Conservation (phyloP, 2,113 vertebrate species). For the Xyrauchen texanus region DNA sequence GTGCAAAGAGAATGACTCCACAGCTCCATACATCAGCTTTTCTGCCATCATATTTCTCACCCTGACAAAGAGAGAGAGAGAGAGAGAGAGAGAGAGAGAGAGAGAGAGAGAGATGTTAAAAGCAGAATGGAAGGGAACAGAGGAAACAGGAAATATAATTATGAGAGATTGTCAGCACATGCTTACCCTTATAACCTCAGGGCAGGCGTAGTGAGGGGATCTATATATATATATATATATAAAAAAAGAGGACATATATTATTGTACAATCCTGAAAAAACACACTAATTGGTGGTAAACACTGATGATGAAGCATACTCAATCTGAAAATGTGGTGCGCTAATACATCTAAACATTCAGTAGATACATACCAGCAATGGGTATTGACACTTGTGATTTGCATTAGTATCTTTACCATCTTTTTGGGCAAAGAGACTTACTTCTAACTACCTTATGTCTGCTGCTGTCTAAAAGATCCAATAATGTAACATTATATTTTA, state of each 20-base stretch:
- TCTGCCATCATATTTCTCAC: slow-evolving; percentile 96
- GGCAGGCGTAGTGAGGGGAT: slow-evolving; percentile 97
- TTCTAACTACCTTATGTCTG: background rate
- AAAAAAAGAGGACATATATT: slow-evolving; percentile 28
- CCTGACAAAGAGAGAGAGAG: slow-evolving; percentile 73
- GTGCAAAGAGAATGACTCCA: slow-evolving; percentile 96
- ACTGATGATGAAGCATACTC: background rate
- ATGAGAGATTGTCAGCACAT: slow-evolving; percentile 48
- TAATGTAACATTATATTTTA: slow-evolving; percentile 53
- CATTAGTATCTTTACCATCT: background rate
- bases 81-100: slow-evolving; percentile 16
- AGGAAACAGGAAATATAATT: slow-evolving; percentile 27
- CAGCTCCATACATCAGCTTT: slow-evolving; percentile 99
- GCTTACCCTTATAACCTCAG: slow-evolving; percentile 98
- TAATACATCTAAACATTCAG: too few relatives aligned
- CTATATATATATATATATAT: too few relatives aligned
- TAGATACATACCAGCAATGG: background rate
- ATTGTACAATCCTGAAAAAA: background rate
- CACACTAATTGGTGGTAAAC: background rate
- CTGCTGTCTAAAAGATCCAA: slow-evolving; percentile 46
- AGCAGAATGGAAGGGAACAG: background rate
- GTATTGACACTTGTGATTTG: background rate
- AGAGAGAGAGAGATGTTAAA: background rate
- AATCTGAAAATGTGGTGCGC: too few relatives aligned
- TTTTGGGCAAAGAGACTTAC: background rate